Conservation (phyloP, 2,113 vertebrate species). For the Fukomys damarensis region DNA sequence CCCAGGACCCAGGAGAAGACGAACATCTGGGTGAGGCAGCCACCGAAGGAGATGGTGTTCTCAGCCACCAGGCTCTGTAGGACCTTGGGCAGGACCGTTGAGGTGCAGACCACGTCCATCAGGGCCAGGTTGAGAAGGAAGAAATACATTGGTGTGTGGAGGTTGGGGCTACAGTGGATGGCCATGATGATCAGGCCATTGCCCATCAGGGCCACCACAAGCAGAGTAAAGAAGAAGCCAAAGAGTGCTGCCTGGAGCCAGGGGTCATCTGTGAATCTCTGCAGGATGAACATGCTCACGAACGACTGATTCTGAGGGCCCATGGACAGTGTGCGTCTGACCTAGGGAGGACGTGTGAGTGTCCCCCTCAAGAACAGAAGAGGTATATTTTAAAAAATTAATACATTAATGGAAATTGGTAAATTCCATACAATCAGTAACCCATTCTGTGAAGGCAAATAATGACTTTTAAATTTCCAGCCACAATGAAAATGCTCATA, state of each 20-base stretch:
- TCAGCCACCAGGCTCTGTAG: background rate
- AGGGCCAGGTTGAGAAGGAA: slow-evolving; percentile 41
- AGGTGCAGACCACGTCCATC: slow-evolving; percentile 18
- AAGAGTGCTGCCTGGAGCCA: slow-evolving; percentile 19
- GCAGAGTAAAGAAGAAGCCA: slow-evolving; percentile 19
- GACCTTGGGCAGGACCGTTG: slow-evolving; percentile 29
- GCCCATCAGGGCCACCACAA: background rate
- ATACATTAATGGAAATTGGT: too few relatives aligned
- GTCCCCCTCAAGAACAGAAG: background rate
- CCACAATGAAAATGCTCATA: background rate
- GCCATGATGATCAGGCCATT: slow-evolving; percentile 37
- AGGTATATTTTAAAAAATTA: background rate
- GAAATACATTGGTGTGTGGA: slow-evolving; percentile 57
- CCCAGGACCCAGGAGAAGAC: background rate
- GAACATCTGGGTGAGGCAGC: background rate
- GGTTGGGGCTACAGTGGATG: background rate
- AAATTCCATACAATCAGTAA: background rate
- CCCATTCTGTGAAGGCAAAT: background rate
- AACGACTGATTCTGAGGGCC: background rate
- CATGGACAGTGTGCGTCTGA: background rate
- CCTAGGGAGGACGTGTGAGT: background rate
- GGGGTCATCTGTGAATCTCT: background rate
- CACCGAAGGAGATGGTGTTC: background rate
- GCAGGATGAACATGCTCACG: background rate
- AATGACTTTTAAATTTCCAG: background rate